Conservation (phyloP, 2,113 vertebrate species). For the Rhipidura dahli region DNA sequence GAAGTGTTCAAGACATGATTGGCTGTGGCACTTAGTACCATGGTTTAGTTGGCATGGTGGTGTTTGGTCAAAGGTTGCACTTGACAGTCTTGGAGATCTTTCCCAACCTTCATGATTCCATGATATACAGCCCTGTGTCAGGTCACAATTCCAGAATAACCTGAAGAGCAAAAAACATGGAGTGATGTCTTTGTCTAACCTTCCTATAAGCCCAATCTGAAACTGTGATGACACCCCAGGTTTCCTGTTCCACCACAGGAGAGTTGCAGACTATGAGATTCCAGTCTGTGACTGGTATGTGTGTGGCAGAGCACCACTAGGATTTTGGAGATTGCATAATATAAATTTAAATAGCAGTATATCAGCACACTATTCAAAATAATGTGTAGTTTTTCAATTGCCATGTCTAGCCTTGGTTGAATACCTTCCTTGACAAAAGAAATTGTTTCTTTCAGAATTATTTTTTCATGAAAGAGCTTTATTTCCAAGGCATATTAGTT, state of each 20-base stretch:
- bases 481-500: background rate
- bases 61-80: background rate
- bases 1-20: background rate
- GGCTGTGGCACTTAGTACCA: accelerated
- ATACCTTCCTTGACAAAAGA: background rate
- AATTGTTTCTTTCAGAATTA: background rate
- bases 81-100: background rate
- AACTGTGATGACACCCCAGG: accelerated
- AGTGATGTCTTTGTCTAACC: background rate
- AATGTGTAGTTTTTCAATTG: background rate
- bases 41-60: background rate
- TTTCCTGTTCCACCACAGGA: background rate
- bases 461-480: background rate
- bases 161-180: background rate
- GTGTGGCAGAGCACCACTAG: background rate
- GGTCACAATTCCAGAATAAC: background rate
- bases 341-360: background rate
- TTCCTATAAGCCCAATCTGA: background rate
- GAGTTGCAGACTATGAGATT: background rate
- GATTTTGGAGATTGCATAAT: background rate
- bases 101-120: background rate
- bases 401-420: background rate
- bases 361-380: background rate
- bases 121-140: background rate
- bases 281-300: background rate